phyloP scores from a whole-genome alignment of 2,797 vertebrate genomes.

The Spea hammondii region DNA sequence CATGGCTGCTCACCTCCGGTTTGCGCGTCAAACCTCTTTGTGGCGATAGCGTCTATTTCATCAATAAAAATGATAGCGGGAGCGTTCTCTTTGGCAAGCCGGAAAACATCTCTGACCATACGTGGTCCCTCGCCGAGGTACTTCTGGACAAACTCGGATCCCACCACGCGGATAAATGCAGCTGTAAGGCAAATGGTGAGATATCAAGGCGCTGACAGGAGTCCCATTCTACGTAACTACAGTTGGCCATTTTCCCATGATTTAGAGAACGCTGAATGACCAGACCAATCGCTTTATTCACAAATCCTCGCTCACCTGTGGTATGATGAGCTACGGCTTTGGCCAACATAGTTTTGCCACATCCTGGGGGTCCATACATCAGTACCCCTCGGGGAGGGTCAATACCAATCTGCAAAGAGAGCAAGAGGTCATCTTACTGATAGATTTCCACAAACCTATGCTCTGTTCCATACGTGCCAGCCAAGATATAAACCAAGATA shows the following conservation, averaged over 20 bases:
- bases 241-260: too few relatives aligned
- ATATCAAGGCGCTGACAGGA: background rate
- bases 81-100: slow-evolving; percentile 94
- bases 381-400: slow-evolving; percentile 90
- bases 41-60: slow-evolving; percentile 94
- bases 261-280: too few relatives aligned
- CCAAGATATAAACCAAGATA: too few relatives aligned
- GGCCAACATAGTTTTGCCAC: slow-evolving; percentile 93
- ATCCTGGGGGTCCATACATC: slow-evolving; percentile 93
- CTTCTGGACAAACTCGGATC: slow-evolving; percentile 95
- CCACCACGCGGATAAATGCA: slow-evolving; percentile 92
- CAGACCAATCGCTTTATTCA: background rate
- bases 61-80: slow-evolving; percentile 97
- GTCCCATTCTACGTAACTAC: background rate
- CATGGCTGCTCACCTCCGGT: slow-evolving; percentile 76
- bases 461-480: background rate
- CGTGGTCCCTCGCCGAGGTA: slow-evolving; percentile 91
- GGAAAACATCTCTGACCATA: slow-evolving; percentile 94
- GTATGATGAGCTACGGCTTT: slow-evolving; percentile 95
- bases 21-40: slow-evolving; percentile 93
- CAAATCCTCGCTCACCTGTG: slow-evolving; percentile 71
- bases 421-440: background rate
- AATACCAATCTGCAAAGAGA: slow-evolving; percentile 81
- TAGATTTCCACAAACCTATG: background rate
- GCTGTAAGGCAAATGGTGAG: slow-evolving; percentile 64